Evolutionary conservation across 2,797 vertebrate species (phyloP), one percentile per base, ranked within the genome.

Genomic region (Rhinophrynus dorsalis): DNA sequence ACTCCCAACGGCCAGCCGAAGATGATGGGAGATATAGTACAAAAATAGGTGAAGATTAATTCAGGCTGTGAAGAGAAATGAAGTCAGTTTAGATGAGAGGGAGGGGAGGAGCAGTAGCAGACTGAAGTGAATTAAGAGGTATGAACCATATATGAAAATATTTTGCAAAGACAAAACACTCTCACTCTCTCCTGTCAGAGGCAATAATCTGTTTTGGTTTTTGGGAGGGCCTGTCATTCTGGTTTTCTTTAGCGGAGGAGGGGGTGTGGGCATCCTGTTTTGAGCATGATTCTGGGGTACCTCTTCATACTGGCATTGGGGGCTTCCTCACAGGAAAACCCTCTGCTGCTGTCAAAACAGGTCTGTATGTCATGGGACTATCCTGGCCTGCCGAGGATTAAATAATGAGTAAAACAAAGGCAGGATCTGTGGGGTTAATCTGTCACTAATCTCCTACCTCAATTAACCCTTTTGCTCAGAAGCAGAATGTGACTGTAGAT

Each of bases 351-450:
- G 59, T 70, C 6, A 56, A 47, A 69, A 61, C 50, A 63, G 50
- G 29, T 35, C 35, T 47, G 15, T 30, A 45, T n/a, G 27, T 63
- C 50, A 62, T 30, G 45, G 55, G 58, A 63, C 26, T 29, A 4
- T 56, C 29, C 50, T 47, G 52, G 44, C 23, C 58, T 55, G 48
- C 33, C 18, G 33, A 29, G 51, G 32, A 68, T 59, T 57, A 58
- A 32, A 21, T 38, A 26, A 59, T 30, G 30, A 38, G 30, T 38
- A 50, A 18, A 40, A 54, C 48, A 68, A 59, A 59, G 30, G 38
- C 58, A 55, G 50, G 68, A 63, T 63, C 40, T 70, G 68, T 56
- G 50, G 48, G 30, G 40, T 63, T 70, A 70, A 62, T 70, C 59
- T 55, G 38, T 56, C 21, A 27, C 50, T 70, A 69, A 69, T 69